Evolutionary conservation across 1,140 invertebrate genomes (phyloP).

Genomic region (Protaetia brevitarsis): DNA sequence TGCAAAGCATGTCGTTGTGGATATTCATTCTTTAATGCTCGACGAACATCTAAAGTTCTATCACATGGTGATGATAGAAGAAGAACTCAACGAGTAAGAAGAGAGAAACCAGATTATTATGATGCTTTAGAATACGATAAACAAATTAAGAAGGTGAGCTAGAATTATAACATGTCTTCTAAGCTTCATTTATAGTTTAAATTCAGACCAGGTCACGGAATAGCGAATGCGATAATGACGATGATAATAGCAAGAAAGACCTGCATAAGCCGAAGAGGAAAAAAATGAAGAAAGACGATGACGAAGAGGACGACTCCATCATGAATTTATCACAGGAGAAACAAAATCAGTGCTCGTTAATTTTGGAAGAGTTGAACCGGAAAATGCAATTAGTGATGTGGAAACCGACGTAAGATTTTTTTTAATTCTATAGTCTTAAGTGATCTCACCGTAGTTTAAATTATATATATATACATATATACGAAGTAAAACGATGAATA

Average conservation of each 20-base stretch:
- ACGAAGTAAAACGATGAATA: too few species aligned
- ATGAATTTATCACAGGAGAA: conserved; percentile 55
- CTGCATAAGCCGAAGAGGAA: conserved; percentile 52
- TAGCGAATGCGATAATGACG: conserved; percentile 51
- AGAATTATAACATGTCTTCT: neutral
- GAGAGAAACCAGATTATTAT: conserved; percentile 80
- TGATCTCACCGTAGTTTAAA: too few species aligned
- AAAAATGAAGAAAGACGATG: conserved; percentile 58
- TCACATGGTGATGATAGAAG: conserved; percentile 52
- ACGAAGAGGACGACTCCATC: conserved; percentile 57
- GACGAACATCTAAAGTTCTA: conserved; percentile 54
- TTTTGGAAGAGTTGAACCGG: conserved; percentile 69
- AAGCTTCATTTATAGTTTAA: conserved; percentile 24
- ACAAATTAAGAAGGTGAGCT: conserved; percentile 58
- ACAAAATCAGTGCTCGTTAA: conserved; percentile 58
- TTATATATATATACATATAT: too few species aligned
- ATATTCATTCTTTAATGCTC: conserved; percentile 70
- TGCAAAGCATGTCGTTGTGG: conserved; percentile 78
- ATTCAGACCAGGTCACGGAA: conserved; percentile 49
- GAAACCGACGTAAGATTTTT: conserved; percentile 52
- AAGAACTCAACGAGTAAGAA: conserved; percentile 69
- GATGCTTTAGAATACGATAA: conserved; percentile 76
- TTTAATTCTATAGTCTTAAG: neutral
- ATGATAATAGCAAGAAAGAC: conserved; percentile 52
- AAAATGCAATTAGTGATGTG: conserved; percentile 67